These are phyloP conservation scores for Napeogenes inachia DNA, from an alignment of 2,888 invertebrate species.

Conservation along the genomic window DNA sequence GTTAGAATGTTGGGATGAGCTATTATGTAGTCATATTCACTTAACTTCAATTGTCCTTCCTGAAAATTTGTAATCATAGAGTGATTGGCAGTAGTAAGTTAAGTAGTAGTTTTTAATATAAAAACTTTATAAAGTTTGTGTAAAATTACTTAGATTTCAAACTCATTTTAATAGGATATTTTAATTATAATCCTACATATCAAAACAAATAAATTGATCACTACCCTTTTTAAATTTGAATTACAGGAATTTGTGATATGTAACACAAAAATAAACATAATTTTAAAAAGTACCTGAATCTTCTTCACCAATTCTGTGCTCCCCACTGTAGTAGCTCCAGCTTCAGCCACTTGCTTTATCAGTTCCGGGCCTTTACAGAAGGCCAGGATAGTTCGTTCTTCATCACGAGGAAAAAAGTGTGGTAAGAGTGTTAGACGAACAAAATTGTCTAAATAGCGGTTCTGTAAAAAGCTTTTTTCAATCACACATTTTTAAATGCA, in stretches of 20 bases:
- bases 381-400: constrained; percentile 82
- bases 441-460: constrained; percentile 83
- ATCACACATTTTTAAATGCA: background rate
- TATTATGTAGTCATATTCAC: constrained; percentile 85
- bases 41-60: constrained; percentile 80
- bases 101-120: too few relatives aligned
- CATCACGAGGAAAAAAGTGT: constrained; percentile 82
- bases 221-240: too few relatives aligned
- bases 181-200: too few relatives aligned
- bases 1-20: constrained; percentile 89
- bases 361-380: constrained; percentile 83
- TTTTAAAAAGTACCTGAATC: constrained; percentile 76
- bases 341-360: constrained; percentile 78
- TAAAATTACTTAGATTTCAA: too few relatives aligned
- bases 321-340: constrained; percentile 86
- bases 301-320: constrained; percentile 85
- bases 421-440: constrained; percentile 81
- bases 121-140: too few relatives aligned
- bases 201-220: too few relatives aligned
- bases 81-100: too few relatives aligned
- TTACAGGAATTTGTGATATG: too few relatives aligned
- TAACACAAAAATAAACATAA: background rate
- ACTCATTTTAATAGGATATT: too few relatives aligned
- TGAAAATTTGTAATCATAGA: constrained; percentile 40
- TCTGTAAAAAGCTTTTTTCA: constrained; percentile 53